These are phyloP conservation scores for Euzophera pinguis DNA, from an alignment of 2,888 invertebrate genomes.

Conservation along the genomic window DNA sequence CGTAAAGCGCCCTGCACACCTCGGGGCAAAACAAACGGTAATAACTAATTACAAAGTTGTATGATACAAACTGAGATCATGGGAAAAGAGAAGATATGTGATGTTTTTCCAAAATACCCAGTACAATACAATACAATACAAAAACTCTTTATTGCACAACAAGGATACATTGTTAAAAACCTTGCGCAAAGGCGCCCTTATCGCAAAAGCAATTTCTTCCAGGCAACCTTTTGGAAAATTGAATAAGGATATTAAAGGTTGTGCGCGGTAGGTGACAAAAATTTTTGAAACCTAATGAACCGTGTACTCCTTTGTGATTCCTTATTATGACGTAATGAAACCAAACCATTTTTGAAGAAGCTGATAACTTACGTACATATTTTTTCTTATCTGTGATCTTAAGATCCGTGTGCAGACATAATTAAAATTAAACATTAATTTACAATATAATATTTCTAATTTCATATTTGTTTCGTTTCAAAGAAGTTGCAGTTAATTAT, in stretches of 20 bases:
- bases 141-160: too few species aligned
- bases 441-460: background rate
- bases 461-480: background rate
- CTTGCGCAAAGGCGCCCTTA: too few species aligned
- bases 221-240: too few species aligned
- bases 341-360: background rate
- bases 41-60: slow-evolving; percentile 20
- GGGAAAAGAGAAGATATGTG: background rate
- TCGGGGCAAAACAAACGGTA: slow-evolving; percentile 19
- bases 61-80: background rate
- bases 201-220: too few species aligned
- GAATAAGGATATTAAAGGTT: too few species aligned
- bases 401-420: background rate
- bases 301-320: too few species aligned
- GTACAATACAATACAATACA: too few species aligned
- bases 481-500: background rate
- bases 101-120: background rate
- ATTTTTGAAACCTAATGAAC: too few species aligned
- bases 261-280: too few species aligned
- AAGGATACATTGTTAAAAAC: too few species aligned
- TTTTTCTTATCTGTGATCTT: background rate
- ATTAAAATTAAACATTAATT: slow-evolving; percentile 6
- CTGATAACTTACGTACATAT: too few species aligned
- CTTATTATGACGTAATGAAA: too few species aligned
- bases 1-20: slow-evolving; percentile 12